Evolutionary conservation across 2,113 vertebrate species (phyloP).

Genomic region (Zingel zingel): DNA sequence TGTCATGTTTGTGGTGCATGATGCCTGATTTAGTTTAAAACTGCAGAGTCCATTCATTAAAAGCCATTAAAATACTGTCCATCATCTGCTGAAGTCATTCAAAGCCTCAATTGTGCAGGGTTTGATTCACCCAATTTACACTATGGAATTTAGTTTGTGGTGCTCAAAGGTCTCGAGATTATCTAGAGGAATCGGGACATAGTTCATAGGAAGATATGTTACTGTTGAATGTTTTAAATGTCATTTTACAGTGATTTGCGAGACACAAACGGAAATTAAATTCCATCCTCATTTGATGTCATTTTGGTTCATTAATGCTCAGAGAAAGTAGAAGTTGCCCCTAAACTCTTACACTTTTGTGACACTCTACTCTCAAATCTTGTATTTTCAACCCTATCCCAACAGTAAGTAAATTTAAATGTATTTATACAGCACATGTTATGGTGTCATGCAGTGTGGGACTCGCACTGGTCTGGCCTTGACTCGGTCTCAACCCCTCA

Average conservation of each 20-base stretch:
- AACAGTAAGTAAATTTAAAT: too few relatives aligned
- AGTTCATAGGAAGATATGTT: neutral
- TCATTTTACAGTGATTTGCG: neutral
- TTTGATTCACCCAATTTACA: slow-evolving; percentile 8
- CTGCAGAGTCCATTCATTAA: neutral
- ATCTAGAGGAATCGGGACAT: neutral
- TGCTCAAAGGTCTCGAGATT: neutral
- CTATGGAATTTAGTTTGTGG: too few relatives aligned
- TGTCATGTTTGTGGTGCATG: slow-evolving; percentile 5
- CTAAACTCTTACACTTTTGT: neutral
- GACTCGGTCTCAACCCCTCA: too few relatives aligned
- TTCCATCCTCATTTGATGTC: too few relatives aligned
- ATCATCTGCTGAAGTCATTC: neutral
- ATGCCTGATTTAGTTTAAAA: neutral
- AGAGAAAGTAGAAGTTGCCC: neutral
- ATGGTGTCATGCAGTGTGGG: too few relatives aligned
- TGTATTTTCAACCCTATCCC: neutral
- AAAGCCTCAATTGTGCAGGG: neutral
- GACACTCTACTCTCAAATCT: neutral
- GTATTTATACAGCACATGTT: too few relatives aligned
- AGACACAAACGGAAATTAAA: too few relatives aligned
- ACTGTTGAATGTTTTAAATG: neutral
- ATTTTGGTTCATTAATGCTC: neutral
- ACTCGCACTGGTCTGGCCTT: too few relatives aligned
- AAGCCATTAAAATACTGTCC: neutral